phyloP scores from a whole-genome alignment of 1,140 invertebrate genomes.

The Sinonovacula constricta region DNA sequence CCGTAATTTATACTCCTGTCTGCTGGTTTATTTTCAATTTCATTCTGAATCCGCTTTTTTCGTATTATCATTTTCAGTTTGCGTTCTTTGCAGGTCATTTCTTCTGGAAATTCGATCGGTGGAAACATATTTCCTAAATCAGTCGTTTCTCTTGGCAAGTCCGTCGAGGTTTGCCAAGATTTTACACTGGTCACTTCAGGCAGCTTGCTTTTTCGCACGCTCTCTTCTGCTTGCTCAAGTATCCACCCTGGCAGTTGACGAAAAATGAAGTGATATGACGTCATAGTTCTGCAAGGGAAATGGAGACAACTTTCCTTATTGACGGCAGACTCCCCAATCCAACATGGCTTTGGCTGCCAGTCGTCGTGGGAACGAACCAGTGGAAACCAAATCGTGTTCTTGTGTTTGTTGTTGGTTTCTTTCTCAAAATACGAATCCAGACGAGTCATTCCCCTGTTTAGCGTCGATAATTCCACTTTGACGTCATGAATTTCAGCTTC shows the following conservation, averaged over 20 bases:
- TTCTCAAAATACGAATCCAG: slow-evolving; percentile 33
- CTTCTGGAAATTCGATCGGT: slow-evolving; percentile 13
- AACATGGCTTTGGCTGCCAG: slow-evolving; percentile 36
- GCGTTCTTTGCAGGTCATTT: slow-evolving; percentile 35
- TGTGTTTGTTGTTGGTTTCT: slow-evolving; percentile 10
- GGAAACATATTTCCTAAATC: slow-evolving; percentile 9
- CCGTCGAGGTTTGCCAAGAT: background rate
- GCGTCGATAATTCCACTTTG: slow-evolving; percentile 4
- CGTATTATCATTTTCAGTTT: slow-evolving; percentile 46
- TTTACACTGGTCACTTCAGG: background rate
- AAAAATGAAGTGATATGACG: slow-evolving; percentile 44
- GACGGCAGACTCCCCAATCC: slow-evolving; percentile 17
- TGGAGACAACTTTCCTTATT: slow-evolving; percentile 21
- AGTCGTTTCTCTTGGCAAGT: too few species aligned
- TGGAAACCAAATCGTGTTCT: slow-evolving; percentile 38
- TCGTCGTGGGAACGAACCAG: slow-evolving; percentile 11
- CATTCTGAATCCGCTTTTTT: slow-evolving; percentile 39
- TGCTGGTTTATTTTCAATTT: slow-evolving; percentile 39
- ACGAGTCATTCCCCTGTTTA: slow-evolving; percentile 26
- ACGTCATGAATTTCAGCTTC: background rate
- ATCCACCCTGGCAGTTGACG: slow-evolving; percentile 35
- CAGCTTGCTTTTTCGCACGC: slow-evolving; percentile 17
- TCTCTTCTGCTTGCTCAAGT: slow-evolving; percentile 23
- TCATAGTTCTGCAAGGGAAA: slow-evolving; percentile 33
- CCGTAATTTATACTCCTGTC: slow-evolving; percentile 45